phyloP scores from a whole-genome alignment of 1,140 invertebrate species.

The Ganaspis sp. region DNA sequence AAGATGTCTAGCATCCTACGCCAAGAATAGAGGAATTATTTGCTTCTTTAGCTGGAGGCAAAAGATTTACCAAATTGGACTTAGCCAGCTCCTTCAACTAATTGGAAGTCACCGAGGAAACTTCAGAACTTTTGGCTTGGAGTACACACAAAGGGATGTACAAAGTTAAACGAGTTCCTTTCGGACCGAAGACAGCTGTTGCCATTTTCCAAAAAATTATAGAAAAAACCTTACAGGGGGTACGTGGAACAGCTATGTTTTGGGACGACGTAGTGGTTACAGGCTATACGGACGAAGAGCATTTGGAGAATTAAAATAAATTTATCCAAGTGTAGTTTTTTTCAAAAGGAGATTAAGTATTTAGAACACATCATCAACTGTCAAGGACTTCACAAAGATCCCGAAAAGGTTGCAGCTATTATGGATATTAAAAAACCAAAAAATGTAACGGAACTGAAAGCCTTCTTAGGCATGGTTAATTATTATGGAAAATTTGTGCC shows the following conservation, averaged over 20 bases:
- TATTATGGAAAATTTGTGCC: constrained; percentile 33
- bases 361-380: constrained; percentile 24
- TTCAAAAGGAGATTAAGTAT: not conserved
- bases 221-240: not conserved
- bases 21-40: too few species aligned
- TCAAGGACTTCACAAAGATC: constrained; percentile 1
- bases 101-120: constrained; percentile 41
- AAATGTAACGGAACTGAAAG: not conserved
- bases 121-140: constrained; percentile 34
- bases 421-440: not conserved
- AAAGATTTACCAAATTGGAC: constrained; percentile 45
- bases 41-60: constrained; percentile 32
- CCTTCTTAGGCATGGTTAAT: constrained; percentile 31
- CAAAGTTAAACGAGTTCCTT: constrained; percentile 49
- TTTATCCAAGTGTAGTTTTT: constrained; percentile 26
- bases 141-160: constrained; percentile 35
- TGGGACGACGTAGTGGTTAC: constrained; percentile 37
- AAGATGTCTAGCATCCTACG: too few species aligned
- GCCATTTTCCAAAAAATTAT: constrained; percentile 27
- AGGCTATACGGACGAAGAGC: constrained; percentile 14
- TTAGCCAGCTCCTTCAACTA: constrained; percentile 45
- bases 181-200: not conserved
- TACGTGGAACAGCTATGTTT: constrained; percentile 6
- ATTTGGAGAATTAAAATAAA: constrained; percentile 25
- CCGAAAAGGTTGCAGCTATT: constrained; percentile 22